phyloP scores from a whole-genome alignment of 1,140 invertebrate species.

The Galleria mellonella region DNA sequence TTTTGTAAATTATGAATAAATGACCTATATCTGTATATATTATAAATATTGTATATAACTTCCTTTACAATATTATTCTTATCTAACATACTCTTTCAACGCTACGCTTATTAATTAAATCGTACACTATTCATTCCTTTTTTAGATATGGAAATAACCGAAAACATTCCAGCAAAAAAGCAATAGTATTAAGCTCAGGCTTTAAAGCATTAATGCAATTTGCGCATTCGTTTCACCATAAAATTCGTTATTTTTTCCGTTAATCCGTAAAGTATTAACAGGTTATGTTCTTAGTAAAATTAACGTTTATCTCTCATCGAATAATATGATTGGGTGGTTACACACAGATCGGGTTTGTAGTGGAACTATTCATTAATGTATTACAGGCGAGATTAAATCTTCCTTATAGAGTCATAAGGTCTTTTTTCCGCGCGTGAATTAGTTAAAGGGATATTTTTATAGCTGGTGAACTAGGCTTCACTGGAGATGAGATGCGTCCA shows the following conservation, averaged over 20 bases:
- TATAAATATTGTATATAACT: no score
- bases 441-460: slow-evolving; percentile 34
- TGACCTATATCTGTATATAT: no score
- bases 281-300: slow-evolving; percentile 8
- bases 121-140: no score
- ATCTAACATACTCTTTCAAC: no score
- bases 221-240: slow-evolving; percentile 11
- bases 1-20: no score
- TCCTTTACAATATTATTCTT: no score
- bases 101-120: no score
- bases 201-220: slow-evolving; percentile 17
- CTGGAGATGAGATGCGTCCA: slow-evolving; percentile 15
- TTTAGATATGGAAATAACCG: no score
- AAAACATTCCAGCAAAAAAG: no score
- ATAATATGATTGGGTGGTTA: slow-evolving; percentile 36
- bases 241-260: background rate
- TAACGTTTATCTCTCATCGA: slow-evolving; percentile 2
- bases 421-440: slow-evolving; percentile 7
- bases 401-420: slow-evolving; percentile 9
- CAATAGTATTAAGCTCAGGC: background rate
- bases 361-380: slow-evolving; percentile 29
- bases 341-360: slow-evolving; percentile 26
- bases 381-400: background rate
- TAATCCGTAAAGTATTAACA: background rate
- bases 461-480: slow-evolving; percentile 28